Base-by-base conservation (phyloP, 2,888 invertebrate species). In the Tholera decimalis region DNA sequence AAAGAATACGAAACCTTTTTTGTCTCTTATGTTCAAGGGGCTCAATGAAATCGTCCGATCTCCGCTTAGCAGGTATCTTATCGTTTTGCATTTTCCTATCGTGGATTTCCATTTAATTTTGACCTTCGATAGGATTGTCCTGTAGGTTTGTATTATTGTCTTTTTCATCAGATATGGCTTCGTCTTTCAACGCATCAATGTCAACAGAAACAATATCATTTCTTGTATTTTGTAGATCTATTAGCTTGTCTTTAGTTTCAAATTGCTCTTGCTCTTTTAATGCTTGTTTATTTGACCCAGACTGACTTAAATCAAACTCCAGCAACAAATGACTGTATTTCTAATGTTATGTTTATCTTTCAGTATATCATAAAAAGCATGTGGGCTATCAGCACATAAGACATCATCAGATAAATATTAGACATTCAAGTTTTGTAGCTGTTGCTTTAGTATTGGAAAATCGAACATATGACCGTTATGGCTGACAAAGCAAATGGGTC, bases 331-430 rank as follows among this genome's bases (percentile, higher is more conserved):
- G 5, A 5, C 43, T 13, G 0, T 1, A 43, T 43, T 22, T 22
- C 0, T 20, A 20, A 41, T 41, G 2, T 1, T 20, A 20, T 20
- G 20, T 11, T 41, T 20, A 0, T n/a, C 26, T 61, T 37, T 22
- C 22, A 47, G 46, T 33, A 60, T 33, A n/a, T 63, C 63, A 41
- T 28, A 62, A 50, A 3, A 63, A 22, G 22, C 26, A 7, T 35
- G 50, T 15, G 37, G 4, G 11, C 41, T 44, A 15, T 63, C 64
- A 35, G 43, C 64, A 50, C 35, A 18, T 11, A 33, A 0, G 1
- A 63, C 13, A 11, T 50, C 63, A 22, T 24, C 26, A 41, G 63
- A 15, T 15, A 50, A 44, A 50, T 18, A 28, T 22, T 20, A 22
- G n/a, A n/a, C n/a, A 2, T 44, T 5, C 9, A 43, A 50, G 0